Evolutionary conservation across 37 sponge, comb jelly and placozoan genomes (phyloP), one percentile per base, ranked within the genome.

Genomic region (Haliclona indistincta): DNA sequence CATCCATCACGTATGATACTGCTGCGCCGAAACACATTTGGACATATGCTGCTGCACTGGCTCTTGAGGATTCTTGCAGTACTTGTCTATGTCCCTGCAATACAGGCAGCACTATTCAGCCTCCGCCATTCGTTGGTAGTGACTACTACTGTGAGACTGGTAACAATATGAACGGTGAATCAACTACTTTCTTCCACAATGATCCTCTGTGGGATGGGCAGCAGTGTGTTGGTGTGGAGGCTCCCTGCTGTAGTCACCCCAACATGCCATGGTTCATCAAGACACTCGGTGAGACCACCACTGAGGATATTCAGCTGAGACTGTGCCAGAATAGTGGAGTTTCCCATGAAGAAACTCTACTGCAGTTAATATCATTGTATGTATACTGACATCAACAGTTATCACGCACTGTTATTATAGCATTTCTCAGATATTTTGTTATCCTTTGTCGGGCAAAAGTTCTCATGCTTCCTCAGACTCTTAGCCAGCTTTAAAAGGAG

Each of bases 101-200:
- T n/a, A n/a, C 13, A 7, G 60, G 28, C 25, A 58, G 6, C 28
- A n/a, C 28, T n/a, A 6, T 25, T 26, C 11, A 58, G 26, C 60
- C 60, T n/a, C 23, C 60, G n/a, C 60, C 60, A 25, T 58, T 58
- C n/a, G 60, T 58, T 11, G 60, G 60, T 6, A 58, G n/a, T 58
- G 60, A 58, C 25, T 58, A n/a, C 60, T 58, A 58, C 28, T 58
- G 60, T 58, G 60, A 58, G 25, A 7, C 60, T 6, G 60, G 60
- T 6, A n/a, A n/a, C n/a, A n/a, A n/a, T n/a, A n/a, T n/a, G n/a
- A n/a, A n/a, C n/a, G n/a, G n/a, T n/a, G n/a, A n/a, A n/a, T n/a
- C n/a, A n/a, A n/a, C n/a, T n/a, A n/a, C n/a, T n/a, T n/a, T n/a
- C n/a, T n/a, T n/a, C n/a, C n/a, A n/a, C n/a, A 7, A 8, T 58